These are phyloP conservation scores for Beroe forskalii DNA, from an alignment of 37 sponge, comb jelly and placozoan species.

Conservation along the genomic window DNA sequence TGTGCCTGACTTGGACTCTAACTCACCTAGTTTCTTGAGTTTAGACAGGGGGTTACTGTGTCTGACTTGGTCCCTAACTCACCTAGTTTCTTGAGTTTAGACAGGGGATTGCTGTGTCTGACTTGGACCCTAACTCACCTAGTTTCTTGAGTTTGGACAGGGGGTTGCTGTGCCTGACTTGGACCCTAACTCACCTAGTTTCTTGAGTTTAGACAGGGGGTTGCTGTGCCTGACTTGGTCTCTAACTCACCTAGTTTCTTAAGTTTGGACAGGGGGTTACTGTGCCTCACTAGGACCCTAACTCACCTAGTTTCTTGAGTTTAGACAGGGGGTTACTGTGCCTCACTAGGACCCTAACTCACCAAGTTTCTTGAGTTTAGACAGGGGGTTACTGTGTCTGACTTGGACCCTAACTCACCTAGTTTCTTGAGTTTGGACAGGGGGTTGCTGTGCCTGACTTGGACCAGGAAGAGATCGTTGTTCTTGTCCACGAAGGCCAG, in stretches of 20 bases:
- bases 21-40: constrained; percentile 63
- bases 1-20: constrained; percentile 66
- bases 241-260: no score
- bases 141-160: constrained; percentile 34
- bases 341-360: constrained; percentile 66
- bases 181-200: constrained; percentile 66
- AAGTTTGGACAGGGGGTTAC: no score
- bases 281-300: no score
- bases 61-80: constrained; percentile 67
- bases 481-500: constrained; percentile 88
- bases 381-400: constrained; percentile 30
- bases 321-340: constrained; percentile 45
- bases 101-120: no score
- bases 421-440: constrained; percentile 55
- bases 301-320: constrained; percentile 65
- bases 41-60: constrained; percentile 13
- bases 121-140: no score
- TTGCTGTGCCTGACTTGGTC: constrained; percentile 65
- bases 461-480: constrained; percentile 80
- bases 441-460: constrained; percentile 64
- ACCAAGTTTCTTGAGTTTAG: constrained; percentile 55
- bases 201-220: constrained; percentile 18
- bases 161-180: constrained; percentile 60
- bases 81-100: no score
- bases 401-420: constrained; percentile 69